phyloP scores from a whole-genome alignment of 1,140 invertebrate species.

The Melanaphis sacchari region DNA sequence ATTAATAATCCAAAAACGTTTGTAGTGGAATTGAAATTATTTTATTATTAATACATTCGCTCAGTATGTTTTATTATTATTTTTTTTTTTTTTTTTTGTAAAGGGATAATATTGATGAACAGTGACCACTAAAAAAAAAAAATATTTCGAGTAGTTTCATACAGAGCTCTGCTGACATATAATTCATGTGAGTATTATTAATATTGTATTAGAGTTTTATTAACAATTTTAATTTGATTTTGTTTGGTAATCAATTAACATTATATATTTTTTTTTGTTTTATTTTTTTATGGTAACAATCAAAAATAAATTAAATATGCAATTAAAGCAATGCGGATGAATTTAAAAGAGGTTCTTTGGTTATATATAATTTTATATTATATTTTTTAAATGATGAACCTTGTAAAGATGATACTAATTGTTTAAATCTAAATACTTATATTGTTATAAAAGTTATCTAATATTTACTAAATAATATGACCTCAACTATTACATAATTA shows the following conservation, averaged over 20 bases:
- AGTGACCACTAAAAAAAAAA: not conserved
- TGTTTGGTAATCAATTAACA: conserved; percentile 2
- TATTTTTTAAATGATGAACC: not conserved
- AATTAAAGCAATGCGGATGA: not conserved
- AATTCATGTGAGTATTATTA: not conserved
- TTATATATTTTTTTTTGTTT: not conserved
- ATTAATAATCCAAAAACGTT: conserved; percentile 34
- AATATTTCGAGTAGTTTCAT: not conserved
- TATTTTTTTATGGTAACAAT: not conserved
- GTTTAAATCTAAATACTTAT: not conserved
- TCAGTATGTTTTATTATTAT: not conserved
- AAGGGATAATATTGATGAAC: conserved; percentile 39
- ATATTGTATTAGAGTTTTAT: conserved; percentile 4
- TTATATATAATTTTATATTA: not conserved
- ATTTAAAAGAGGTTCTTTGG: not conserved
- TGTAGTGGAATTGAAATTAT: not conserved
- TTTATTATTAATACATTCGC: conserved; percentile 30
- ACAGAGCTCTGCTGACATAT: not conserved
- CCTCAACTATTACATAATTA: not conserved
- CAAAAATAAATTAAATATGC: not conserved
- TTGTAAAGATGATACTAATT: not conserved
- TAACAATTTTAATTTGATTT: conserved; percentile 21
- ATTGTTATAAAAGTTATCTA: not conserved
- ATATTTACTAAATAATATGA: not conserved
- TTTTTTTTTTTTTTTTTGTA: not conserved